Base-by-base conservation (phyloP, 2,888 invertebrate genomes). In the Seira sanloemensis region DNA sequence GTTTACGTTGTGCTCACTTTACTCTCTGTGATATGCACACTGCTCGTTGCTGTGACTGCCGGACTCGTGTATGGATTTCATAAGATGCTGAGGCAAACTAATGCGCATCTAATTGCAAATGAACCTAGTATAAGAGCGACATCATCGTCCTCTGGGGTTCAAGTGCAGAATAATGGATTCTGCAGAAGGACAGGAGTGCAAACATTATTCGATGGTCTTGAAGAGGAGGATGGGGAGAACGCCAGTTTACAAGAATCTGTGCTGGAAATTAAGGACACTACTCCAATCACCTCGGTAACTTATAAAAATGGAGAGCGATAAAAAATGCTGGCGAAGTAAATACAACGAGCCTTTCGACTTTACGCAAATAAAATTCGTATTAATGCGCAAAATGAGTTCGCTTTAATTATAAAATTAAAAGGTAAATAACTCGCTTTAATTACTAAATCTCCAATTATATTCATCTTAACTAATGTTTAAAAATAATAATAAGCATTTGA, bases 21-120 rank as follows among this genome's bases (percentile, higher is more conserved):
- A 0, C 23, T 77, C 0, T 9, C 69, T 2, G 77, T 69, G 12
- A 69, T 77, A 16, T 77, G 77, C 62, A 19, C 27, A 5, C n/a
- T 77, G 2, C 69, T 77, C 9, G 77, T 77, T 16, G 77, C 77
- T 2, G 77, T 77, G 12, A 54, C 26, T 16, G 58, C 54, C 5
- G 77, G 77, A 2, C 68, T 77, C 7, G 58, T 68, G 0, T 77
- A 77, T 46, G 68, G 77, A 2, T 77, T 77, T 46, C 27, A 58
- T 1, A 75, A 37, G n/a, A 12, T 75, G 9, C 5, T 74, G 21
- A n/a, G n/a, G 5, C 62, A 72, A 16, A 50, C n/a, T n/a, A n/a
- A n/a, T n/a, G n/a, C n/a, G n/a, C n/a, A n/a, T n/a, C n/a, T n/a
- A n/a, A n/a, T n/a, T n/a, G n/a, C n/a, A n/a, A n/a, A n/a, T n/a